A percentile compares a stretch with the other conserved stretches of the same genome.
phyloP scores from a whole-genome alignment of 2,797 vertebrate species.

The Ibycter americanus region DNA sequence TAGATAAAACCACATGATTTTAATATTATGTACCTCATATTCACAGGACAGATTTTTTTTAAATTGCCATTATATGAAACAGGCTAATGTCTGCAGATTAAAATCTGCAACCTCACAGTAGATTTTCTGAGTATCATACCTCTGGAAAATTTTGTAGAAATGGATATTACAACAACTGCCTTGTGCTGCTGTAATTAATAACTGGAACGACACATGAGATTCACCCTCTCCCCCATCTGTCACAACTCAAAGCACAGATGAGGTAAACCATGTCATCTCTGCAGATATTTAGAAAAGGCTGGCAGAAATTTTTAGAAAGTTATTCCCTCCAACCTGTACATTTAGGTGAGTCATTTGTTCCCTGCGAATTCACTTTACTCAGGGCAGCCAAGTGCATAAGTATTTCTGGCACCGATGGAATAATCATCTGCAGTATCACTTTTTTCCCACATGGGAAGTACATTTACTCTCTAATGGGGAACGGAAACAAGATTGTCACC shows the following conservation, averaged over 20 bases:
- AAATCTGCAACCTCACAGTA: not conserved
- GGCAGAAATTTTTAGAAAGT: not conserved
- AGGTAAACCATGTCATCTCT: not conserved
- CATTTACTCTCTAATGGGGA: not conserved
- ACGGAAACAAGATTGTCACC: slow-evolving; percentile 22
- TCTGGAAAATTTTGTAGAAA: not conserved
- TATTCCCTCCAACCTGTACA: not conserved
- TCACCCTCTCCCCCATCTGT: not conserved
- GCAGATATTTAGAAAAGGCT: not conserved
- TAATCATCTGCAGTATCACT: not conserved
- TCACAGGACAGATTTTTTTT: not conserved
- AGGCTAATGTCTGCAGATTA: not conserved
- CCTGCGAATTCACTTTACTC: not conserved
- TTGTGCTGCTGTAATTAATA: not conserved
- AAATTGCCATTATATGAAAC: not conserved
- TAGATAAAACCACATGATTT: not conserved
- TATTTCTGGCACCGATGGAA: not conserved
- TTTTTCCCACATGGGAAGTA: not conserved
- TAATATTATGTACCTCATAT: not conserved
- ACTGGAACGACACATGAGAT: not conserved
- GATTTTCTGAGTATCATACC: not conserved
- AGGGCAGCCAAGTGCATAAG: not conserved
- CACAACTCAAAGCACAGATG: not conserved
- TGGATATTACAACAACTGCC: not conserved
- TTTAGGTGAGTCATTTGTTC: slow-evolving; percentile 7